Evolutionary conservation across 2,797 vertebrate species (phyloP), one percentile per base, ranked within the genome.

Genomic region (Ctenopoma kingsleyae): DNA sequence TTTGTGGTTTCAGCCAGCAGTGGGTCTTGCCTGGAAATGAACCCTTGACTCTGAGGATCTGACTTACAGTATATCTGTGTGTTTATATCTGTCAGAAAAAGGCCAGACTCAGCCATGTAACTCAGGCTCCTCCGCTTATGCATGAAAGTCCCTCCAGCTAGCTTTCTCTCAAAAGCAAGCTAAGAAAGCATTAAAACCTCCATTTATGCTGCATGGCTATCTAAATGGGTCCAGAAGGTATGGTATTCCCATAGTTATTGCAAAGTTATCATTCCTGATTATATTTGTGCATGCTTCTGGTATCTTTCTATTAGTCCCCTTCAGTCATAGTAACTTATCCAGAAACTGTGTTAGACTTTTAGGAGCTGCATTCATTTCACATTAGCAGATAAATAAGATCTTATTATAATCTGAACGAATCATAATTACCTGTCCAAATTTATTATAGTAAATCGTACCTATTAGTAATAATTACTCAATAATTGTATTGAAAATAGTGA

Each of bases 21-120:
- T 61, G 75, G 80, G 65, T 60, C 72, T 75, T 78, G 35, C 76
- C 71, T 84, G 47, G 81, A 88, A 85, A 79, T 73, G 71, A 84
- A 85, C 80, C 81, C 54, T 71, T 74, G 74, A 56, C 77, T 79
- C 73, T 2, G 53, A 83, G 70, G 65, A 76, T 76, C 79, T 46
- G 50, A 82, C 82, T 89, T 81, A 32, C 30, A 32, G 30, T 32
- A 81, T 83, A 85, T 84, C 74, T 83, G 73, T 78, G 71, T 85
- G 84, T 91, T 89, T 91, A 88, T 75, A 76, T 79, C 66, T 83
- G 87, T 86, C 79, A 87, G 59, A 71, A 81, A 85, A 89, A 71
- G 64, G 70, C 53, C 55, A 74, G 64, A 87, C 58, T 87, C 81
- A 78, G 71, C 40, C 51, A 67, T 23, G 40, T 70, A 76, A 77